Evolutionary conservation across 2,113 vertebrate genomes (phyloP).

Genomic region (Himantopus leucocephalus): DNA sequence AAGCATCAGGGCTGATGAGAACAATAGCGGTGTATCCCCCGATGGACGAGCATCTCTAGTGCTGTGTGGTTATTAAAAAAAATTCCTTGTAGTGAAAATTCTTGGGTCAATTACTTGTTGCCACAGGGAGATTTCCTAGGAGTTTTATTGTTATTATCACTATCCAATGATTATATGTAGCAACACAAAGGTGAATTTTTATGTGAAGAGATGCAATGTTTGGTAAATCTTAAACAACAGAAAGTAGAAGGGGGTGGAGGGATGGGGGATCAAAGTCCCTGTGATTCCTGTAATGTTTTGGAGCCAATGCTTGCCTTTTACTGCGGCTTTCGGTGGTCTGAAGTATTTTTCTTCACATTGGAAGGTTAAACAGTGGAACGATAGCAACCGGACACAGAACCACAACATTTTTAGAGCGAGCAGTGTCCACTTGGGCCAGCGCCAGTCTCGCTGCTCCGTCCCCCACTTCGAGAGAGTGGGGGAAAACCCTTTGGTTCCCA

Average conservation of each 20-base stretch:
- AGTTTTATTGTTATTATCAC: conserved; percentile 51
- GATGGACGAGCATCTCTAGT: conserved; percentile 43
- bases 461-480: fast-evolving
- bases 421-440: fast-evolving
- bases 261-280: conserved; percentile 23
- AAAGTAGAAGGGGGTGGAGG: conserved; percentile 18
- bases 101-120: conserved; percentile 73
- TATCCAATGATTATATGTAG: conserved; percentile 8
- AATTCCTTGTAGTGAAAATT: conserved; percentile 59
- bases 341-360: background rate
- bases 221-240: conserved; percentile 33
- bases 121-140: conserved; percentile 61
- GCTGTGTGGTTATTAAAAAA: conserved; percentile 63
- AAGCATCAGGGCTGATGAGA: conserved; percentile 66
- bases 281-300: background rate
- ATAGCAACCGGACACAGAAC: fast-evolving
- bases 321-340: background rate
- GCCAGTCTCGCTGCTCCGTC: background rate
- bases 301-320: background rate
- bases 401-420: background rate
- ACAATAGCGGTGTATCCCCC: conserved; percentile 64
- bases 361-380: background rate
- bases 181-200: conserved; percentile 51
- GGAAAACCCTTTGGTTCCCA: background rate
- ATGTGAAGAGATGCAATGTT: background rate